Evolutionary conservation across 2,888 invertebrate species (phyloP).

Genomic region (Notodonta dromedarius): DNA sequence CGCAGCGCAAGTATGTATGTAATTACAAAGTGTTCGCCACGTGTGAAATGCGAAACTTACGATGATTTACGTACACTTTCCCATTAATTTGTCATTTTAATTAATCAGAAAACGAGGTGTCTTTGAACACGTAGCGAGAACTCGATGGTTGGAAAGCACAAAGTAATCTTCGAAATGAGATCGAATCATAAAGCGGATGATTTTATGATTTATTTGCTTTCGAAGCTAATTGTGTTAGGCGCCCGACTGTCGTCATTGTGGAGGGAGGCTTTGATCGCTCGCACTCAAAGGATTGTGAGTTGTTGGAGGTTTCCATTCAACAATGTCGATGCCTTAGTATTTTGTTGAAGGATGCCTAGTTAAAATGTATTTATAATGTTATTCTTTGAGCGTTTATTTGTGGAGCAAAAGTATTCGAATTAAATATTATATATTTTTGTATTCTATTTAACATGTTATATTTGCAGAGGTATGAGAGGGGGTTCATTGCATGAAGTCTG

Average conservation of each 20-base stretch:
- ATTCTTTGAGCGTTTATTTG: conserved; percentile 14
- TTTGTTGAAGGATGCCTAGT: conserved; percentile 39
- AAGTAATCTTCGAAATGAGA: conserved; percentile 59
- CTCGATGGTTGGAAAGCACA: conserved; percentile 30
- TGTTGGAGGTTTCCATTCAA: conserved; percentile 50
- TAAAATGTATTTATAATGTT: conserved; percentile 30
- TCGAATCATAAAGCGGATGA: conserved; percentile 56
- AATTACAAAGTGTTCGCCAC: conserved; percentile 69
- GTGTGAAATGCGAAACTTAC: conserved; percentile 65
- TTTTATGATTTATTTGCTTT: conserved; percentile 73
- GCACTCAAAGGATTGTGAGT: conserved; percentile 47
- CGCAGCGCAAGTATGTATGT: conserved; percentile 53
- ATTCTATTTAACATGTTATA: conserved; percentile 11
- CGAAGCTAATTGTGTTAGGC: conserved; percentile 65
- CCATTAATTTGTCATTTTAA: conserved; percentile 71
- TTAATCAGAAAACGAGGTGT: conserved; percentile 54
- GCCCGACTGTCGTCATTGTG: conserved; percentile 57
- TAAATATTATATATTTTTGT: neutral
- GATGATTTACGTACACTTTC: conserved; percentile 65
- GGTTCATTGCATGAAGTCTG: conserved; percentile 66
- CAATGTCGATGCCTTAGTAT: conserved; percentile 41
- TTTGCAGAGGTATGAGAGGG: conserved; percentile 41
- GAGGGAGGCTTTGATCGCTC: conserved; percentile 47
- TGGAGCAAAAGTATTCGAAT: conserved; percentile 6
- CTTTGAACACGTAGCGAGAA: conserved; percentile 22